A percentile compares a stretch with the other conserved stretches of the same genome.
Evolutionary conservation across 2,888 invertebrate species (phyloP).

Genomic region (Nomada flava): DNA sequence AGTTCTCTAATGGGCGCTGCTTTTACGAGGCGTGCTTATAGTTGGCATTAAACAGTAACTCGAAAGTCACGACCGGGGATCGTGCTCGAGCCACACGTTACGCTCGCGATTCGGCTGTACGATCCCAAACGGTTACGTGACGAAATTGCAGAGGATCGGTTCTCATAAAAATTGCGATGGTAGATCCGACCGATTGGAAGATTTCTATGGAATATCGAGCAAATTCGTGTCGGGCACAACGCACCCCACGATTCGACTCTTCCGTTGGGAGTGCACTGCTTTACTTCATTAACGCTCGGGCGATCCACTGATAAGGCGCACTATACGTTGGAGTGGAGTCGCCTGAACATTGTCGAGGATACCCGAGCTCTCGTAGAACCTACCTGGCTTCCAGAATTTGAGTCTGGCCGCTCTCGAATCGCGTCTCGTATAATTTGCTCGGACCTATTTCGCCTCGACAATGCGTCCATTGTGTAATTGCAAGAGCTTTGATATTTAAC

Average conservation of each 20-base stretch:
- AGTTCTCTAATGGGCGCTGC: too few species aligned
- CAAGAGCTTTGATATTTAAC: background rate
- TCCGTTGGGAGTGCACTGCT: constrained; percentile 60
- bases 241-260: constrained; percentile 53
- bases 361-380: constrained; percentile 4
- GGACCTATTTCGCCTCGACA: constrained; percentile 1
- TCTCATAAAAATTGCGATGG: constrained; percentile 21
- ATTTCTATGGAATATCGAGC: constrained; percentile 81
- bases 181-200: constrained; percentile 77
- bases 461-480: constrained; percentile 3
- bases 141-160: constrained; percentile 23
- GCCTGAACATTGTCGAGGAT: constrained; percentile 41
- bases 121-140: constrained; percentile 17
- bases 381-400: constrained; percentile 49
- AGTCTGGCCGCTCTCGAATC: constrained; percentile 3
- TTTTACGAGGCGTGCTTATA: too few species aligned
- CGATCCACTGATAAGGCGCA: constrained; percentile 76
- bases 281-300: constrained; percentile 78
- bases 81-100: background rate
- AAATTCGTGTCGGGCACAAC: constrained; percentile 73
- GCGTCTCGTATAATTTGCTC: background rate
- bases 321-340: constrained; percentile 72
- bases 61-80: background rate
- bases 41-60: too few species aligned
- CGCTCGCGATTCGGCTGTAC: constrained; percentile 3